Percentiles rank a stretch among this genome's conserved stretches.
Evolutionary conservation across 2,888 invertebrate species (phyloP).

Genomic region (Adela reaumurella): DNA sequence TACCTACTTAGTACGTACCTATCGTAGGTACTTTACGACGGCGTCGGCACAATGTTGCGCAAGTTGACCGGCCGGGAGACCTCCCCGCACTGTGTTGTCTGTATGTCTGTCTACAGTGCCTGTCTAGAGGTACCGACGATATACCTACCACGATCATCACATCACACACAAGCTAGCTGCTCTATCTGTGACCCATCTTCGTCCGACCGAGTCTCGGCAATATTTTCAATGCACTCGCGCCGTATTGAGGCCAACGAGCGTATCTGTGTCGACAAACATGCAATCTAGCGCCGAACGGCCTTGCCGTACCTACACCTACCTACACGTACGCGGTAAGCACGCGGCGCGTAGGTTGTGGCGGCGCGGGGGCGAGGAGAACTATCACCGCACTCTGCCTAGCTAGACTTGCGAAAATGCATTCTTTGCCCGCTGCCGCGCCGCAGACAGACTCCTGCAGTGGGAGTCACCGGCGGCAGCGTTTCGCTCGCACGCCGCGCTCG

Average conservation of each 20-base stretch:
- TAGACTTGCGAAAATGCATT: not conserved
- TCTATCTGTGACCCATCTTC: too few species aligned
- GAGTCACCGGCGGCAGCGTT: not conserved
- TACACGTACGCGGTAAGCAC: constrained; percentile 2
- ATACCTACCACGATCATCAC: too few species aligned
- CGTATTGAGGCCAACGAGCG: not conserved
- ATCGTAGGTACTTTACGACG: too few species aligned
- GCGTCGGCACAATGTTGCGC: too few species aligned
- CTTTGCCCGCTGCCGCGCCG: not conserved
- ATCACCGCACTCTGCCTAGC: not conserved
- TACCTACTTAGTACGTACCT: too few species aligned
- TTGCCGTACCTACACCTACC: constrained; percentile 1
- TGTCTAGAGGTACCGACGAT: too few species aligned
- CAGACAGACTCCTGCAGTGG: not conserved
- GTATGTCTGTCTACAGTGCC: too few species aligned
- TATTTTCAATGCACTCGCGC: not conserved
- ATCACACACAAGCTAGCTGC: too few species aligned
- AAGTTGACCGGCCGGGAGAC: too few species aligned
- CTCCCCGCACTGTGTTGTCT: not conserved
- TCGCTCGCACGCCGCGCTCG: constrained; percentile 2
- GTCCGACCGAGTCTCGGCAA: not conserved
- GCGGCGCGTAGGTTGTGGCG: not conserved
- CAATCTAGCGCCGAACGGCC: constrained; percentile 1
- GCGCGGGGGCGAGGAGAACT: not conserved
- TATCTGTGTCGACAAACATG: constrained; percentile 1